Base-by-base conservation (phyloP, 2,888 invertebrate species). In the Eupithecia insigniata region DNA sequence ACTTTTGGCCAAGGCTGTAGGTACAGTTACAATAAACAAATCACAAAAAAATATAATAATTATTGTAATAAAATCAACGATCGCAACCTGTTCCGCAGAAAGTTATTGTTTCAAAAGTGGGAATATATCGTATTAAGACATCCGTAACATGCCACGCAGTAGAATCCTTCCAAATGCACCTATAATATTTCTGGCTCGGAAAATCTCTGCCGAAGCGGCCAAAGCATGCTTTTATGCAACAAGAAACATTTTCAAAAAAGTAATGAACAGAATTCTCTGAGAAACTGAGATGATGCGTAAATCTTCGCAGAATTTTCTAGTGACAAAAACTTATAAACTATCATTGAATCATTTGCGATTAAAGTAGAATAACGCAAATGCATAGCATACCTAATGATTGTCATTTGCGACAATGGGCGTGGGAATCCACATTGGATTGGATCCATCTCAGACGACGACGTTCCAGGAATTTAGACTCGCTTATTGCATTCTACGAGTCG, bases 341-440 rank as follows among this genome's bases (percentile, higher is more conserved):
- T 43, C 72, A 66, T 73, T 62, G 58, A 70, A 58, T 71, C 55
- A 69, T 72, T 72, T 68, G 66, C 73, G 71, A 74, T 74, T 62
- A 70, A 64, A 34, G 36, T 72, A 69, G 66, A 77, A 77, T 76
- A 75, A 74, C 69, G 64, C 43, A 72, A 76, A 75, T 61, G 73
- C 61, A 76, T 72, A 72, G 72, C 74, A 74, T 77, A 70, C 61
- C 60, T 70, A 75, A 77, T 75, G 74, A 75, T 76, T 79, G 75
- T 76, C 74, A 77, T 76, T 70, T 71, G 69, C 74, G 32, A 74
- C 77, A 77, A 74, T 74, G 76, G 66, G 68, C 78, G 78, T 80
- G 79, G 76, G 79, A 79, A 78, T 69, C 64, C 34, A 26, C 14
- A 26, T 28, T 32, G 61, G 30, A 61, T 61, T 70, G 51, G 73